Conservation (phyloP, 2,888 invertebrate species). For the Polyommatus icarus region DNA sequence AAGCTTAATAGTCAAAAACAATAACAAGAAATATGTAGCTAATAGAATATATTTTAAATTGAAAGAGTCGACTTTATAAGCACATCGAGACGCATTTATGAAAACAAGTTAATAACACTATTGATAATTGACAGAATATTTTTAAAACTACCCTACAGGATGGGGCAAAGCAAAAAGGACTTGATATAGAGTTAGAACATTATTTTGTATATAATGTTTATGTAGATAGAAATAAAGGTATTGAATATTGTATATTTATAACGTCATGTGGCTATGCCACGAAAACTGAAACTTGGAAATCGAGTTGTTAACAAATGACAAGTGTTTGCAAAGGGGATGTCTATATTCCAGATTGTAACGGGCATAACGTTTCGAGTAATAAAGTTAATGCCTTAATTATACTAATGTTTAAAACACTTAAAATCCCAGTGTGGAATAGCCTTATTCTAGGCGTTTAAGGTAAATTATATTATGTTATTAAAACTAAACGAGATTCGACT, state of each 20-base stretch:
- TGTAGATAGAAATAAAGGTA: conserved; percentile 46
- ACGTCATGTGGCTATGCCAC: conserved; percentile 27
- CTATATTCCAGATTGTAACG: conserved; percentile 3
- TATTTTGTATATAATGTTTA: conserved; percentile 65
- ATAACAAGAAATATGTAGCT: conserved; percentile 6
- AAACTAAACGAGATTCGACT: background rate
- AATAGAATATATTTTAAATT: conserved; percentile 17
- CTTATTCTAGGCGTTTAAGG: conserved; percentile 15
- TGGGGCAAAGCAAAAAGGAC: conserved; percentile 26
- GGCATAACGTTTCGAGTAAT: conserved; percentile 3
- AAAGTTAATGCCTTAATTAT: conserved; percentile 24
- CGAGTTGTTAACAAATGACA: background rate
- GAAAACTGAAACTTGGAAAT: background rate
- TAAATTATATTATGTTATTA: background rate
- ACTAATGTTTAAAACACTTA: background rate
- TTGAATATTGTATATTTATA: conserved; percentile 31
- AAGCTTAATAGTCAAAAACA: conserved; percentile 27
- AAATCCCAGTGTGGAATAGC: conserved; percentile 6
- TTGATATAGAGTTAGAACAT: conserved; percentile 39
- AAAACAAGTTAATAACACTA: background rate
- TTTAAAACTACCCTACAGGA: conserved; percentile 30
- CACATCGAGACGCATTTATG: conserved; percentile 29
- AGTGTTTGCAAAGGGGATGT: background rate
- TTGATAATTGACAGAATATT: conserved; percentile 24
- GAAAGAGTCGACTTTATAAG: conserved; percentile 24